These are phyloP conservation scores for Sitta europaea DNA, from an alignment of 2,113 vertebrate species.

Conservation along the genomic window DNA sequence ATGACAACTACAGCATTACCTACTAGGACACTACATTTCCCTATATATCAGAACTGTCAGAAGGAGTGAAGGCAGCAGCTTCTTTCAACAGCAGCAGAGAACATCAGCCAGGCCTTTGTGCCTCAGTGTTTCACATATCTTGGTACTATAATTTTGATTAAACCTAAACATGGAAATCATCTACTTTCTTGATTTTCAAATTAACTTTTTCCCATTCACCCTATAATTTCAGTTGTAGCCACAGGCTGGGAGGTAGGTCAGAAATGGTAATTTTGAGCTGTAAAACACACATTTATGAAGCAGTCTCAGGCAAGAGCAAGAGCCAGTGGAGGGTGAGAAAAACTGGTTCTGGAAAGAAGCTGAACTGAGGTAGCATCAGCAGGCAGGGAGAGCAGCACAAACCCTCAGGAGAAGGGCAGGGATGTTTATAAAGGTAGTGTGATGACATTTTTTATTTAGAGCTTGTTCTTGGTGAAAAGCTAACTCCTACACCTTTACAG, in stretches of 20 bases:
- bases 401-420: not conserved
- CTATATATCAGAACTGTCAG: not conserved
- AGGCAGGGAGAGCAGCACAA: not conserved
- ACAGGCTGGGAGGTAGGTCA: not conserved
- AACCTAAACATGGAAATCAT: not conserved
- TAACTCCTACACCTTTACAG: not conserved
- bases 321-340: not conserved
- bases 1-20: not conserved
- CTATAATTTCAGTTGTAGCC: not conserved
- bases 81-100: not conserved
- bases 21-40: not conserved
- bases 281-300: not conserved
- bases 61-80: not conserved
- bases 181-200: not conserved
- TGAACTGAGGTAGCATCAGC: not conserved
- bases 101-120: not conserved
- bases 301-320: rapidly evolving
- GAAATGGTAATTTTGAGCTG: not conserved
- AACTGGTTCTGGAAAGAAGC: not conserved
- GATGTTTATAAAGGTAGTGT: not conserved
- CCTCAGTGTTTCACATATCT: not conserved
- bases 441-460: not conserved
- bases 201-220: not conserved
- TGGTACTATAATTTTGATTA: not conserved
- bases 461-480: not conserved